phyloP scores from a whole-genome alignment of 2,113 vertebrate species.

The Pica pica region DNA sequence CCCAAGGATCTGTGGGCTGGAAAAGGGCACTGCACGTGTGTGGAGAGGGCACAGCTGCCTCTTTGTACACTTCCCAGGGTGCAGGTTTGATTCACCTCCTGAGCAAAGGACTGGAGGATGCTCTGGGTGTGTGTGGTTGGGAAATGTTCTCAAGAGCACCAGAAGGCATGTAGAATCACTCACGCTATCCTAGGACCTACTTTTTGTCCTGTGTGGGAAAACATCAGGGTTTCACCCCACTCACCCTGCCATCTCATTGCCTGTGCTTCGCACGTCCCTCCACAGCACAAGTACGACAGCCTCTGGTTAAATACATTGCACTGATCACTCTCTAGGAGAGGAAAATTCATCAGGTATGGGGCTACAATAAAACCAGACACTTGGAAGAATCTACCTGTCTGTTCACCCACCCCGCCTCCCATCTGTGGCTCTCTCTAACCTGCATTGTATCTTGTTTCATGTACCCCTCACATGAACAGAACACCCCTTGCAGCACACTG shows the following conservation, averaged over 20 bases:
- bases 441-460: fast-evolving
- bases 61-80: background rate
- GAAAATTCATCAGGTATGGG: background rate
- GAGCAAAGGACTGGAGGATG: background rate
- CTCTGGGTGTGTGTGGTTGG: background rate
- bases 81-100: background rate
- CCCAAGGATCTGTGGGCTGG: background rate
- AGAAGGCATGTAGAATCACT: background rate
- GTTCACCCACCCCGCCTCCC: background rate
- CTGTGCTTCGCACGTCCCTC: background rate
- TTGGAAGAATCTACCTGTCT: background rate
- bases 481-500: background rate
- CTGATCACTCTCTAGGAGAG: background rate
- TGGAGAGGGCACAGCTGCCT: background rate
- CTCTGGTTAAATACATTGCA: background rate
- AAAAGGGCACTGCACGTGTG: fast-evolving
- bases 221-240: background rate
- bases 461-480: fast-evolving
- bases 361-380: background rate
- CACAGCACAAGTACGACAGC: background rate
- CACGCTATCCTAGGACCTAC: background rate
- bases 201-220: background rate
- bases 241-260: background rate
- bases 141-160: background rate
- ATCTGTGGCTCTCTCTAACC: background rate